Conservation (phyloP, 2,888 invertebrate species). For the Tanaodytes sp. region DNA sequence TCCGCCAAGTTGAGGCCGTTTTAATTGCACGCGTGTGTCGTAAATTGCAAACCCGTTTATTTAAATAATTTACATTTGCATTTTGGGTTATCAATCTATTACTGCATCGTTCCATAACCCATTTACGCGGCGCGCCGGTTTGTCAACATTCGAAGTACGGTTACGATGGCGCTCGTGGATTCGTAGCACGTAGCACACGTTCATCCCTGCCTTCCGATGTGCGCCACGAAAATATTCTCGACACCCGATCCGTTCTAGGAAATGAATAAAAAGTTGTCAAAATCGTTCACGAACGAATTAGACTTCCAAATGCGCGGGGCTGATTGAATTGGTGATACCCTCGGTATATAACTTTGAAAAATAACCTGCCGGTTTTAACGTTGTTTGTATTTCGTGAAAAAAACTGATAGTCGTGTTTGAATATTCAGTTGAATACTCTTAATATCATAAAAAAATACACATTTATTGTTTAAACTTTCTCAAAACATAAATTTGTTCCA, state of each 20-base stretch:
- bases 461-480: no score
- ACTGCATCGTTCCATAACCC: constrained; percentile 32
- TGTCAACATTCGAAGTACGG: constrained; percentile 31
- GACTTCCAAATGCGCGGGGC: no score
- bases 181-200: constrained; percentile 28
- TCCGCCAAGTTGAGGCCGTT: constrained; percentile 25
- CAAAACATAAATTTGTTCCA: no score
- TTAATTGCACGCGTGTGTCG: constrained; percentile 19
- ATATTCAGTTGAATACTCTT: no score
- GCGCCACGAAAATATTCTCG: constrained; percentile 11
- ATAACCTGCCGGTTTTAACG: no score
- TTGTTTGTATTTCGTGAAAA: no score
- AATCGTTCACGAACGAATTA: no score
- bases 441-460: no score
- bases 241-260: constrained; percentile 3
- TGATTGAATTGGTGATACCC: no score
- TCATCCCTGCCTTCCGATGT: constrained; percentile 7
- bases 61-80: constrained; percentile 31
- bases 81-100: constrained; percentile 39
- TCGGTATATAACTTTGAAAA: no score
- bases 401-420: no score
- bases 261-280: no score
- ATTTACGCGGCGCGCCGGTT: constrained; percentile 23
- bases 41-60: constrained; percentile 37
- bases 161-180: constrained; percentile 30